These are phyloP conservation scores for silkworm (Bombyx mori) DNA, from an alignment of 1,140 invertebrate species.

Conservation along the genomic window ASM3026992v2 NC_085132.1:7416501-7417000, in stretches of 20 bases:
- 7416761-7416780: constrained; percentile 69
- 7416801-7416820: constrained; percentile 17
- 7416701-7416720: constrained; percentile 73
- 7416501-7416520: too few relatives aligned
- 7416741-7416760: constrained; percentile 76
- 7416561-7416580: constrained; percentile 86
- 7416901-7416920: too few relatives aligned
- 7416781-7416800: constrained; percentile 69
- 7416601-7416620: constrained; percentile 85
- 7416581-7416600: constrained; percentile 89
- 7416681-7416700: constrained; percentile 72
- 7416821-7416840: background rate
- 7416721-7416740: constrained; percentile 81
- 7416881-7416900: too few relatives aligned
- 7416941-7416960: too few relatives aligned
- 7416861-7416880: too few relatives aligned
- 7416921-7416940: too few relatives aligned
- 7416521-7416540: background rate
- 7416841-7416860: background rate
- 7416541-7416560: constrained; percentile 66
- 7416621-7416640: constrained; percentile 91
- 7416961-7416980: too few relatives aligned
- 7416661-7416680: constrained; percentile 80
- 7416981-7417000: too few relatives aligned
- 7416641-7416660: constrained; percentile 90